A percentile compares a stretch with the other conserved stretches of the same genome.
Evolutionary conservation across 2,888 invertebrate genomes (phyloP).

Genomic region (Pharmacophagus antenor): DNA sequence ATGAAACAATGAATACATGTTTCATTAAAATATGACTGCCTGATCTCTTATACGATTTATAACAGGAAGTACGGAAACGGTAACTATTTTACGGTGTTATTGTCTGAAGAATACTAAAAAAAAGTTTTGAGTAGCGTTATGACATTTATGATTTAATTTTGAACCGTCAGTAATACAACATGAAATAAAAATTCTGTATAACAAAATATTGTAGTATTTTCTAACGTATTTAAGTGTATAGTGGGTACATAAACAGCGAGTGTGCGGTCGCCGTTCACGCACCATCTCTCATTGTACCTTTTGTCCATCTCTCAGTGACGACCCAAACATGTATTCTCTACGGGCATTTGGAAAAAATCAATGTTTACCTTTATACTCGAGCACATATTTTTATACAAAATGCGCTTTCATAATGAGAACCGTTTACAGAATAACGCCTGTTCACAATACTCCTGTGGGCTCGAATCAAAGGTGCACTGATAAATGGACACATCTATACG

Average conservation of each 20-base stretch:
- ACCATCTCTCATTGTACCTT: conserved; percentile 65
- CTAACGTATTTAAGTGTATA: conserved; percentile 29
- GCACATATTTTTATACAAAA: conserved; percentile 79
- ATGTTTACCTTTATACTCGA: conserved; percentile 80
- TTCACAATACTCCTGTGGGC: conserved; percentile 66
- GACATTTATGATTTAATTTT: no score
- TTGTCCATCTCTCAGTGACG: conserved; percentile 71
- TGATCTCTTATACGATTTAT: no score
- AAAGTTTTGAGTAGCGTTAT: no score
- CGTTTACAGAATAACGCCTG: conserved; percentile 79
- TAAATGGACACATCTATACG: conserved; percentile 54
- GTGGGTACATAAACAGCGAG: conserved; percentile 56
- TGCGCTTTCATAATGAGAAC: conserved; percentile 73
- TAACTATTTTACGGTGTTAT: no score
- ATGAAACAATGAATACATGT: neutral
- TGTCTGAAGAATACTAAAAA: no score
- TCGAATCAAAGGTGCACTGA: conserved; percentile 68
- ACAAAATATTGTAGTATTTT: conserved; percentile 2
- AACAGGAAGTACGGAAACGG: no score
- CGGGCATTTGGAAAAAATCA: conserved; percentile 65
- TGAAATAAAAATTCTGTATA: neutral
- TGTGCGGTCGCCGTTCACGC: conserved; percentile 78
- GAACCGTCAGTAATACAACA: no score
- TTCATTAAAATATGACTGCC: neutral
- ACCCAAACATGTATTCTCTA: conserved; percentile 77